These are phyloP conservation scores for Malurus alboscapulatus DNA, from an alignment of 2,113 vertebrate species.

Conservation along the genomic window DNA sequence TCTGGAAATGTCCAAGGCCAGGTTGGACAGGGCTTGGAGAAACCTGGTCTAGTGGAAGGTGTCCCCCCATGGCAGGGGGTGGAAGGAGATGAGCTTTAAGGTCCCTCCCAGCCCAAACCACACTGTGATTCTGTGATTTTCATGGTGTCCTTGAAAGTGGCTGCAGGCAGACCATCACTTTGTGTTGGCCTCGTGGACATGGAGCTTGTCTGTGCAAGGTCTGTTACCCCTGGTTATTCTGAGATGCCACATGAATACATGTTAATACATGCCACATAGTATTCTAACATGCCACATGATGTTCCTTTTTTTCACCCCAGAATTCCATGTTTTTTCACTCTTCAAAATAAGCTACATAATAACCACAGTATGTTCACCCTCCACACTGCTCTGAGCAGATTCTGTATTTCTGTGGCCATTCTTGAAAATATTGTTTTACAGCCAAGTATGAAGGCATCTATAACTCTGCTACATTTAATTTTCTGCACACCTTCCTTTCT, in stretches of 20 bases:
- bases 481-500: background rate
- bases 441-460: background rate
- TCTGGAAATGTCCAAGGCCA: background rate
- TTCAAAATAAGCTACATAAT: background rate
- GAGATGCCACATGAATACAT: background rate
- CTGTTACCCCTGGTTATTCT: background rate
- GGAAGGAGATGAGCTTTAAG: background rate
- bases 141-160: background rate
- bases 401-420: background rate
- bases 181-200: background rate
- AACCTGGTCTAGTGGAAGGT: background rate
- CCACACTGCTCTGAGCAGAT: background rate
- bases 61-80: background rate
- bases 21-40: background rate
- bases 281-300: background rate
- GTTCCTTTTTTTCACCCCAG: background rate
- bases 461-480: background rate
- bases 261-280: no score
- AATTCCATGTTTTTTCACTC: background rate
- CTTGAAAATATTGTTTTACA: constrained; percentile 6
- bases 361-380: background rate
- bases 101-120: background rate
- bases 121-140: background rate
- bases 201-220: background rate
- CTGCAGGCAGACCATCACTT: background rate